Evolutionary conservation across 2,888 invertebrate species (phyloP).

Genomic region (Euphydryas editha): DNA sequence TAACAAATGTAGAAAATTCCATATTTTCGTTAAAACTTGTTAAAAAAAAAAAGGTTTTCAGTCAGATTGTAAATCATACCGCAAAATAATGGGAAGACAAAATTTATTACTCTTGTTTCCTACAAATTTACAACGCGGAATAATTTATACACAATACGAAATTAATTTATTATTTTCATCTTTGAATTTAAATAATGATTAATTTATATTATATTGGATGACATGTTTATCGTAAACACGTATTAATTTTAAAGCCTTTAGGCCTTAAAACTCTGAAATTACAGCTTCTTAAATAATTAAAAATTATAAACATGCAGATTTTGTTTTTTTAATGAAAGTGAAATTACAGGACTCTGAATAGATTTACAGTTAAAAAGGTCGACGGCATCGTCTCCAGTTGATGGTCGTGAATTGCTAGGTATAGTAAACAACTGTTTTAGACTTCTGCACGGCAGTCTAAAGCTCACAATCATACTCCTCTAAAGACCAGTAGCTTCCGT

Average conservation of each 20-base stretch:
- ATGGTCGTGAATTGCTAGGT: no score
- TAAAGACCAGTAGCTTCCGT: no score
- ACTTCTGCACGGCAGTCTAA: no score
- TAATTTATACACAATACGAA: constrained; percentile 67
- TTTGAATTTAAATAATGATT: constrained; percentile 10
- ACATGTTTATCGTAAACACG: background rate
- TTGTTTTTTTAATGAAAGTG: no score
- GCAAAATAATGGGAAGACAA: constrained; percentile 73
- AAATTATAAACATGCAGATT: no score
- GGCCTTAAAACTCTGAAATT: background rate
- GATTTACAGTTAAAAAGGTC: no score
- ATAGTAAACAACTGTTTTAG: no score
- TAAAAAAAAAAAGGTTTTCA: constrained; percentile 30
- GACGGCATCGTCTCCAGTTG: no score
- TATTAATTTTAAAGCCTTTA: no score
- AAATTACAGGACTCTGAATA: no score
- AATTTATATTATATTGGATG: constrained; percentile 4
- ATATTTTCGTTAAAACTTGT: constrained; percentile 17
- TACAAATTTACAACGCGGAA: constrained; percentile 73
- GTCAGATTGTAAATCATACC: constrained; percentile 68
- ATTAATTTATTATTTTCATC: constrained; percentile 49
- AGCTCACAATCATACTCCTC: no score
- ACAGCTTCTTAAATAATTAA: background rate
- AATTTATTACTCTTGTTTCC: constrained; percentile 75
- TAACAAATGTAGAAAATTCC: constrained; percentile 1